These are phyloP conservation scores for Ptychoptera albimana DNA, from an alignment of 2,888 invertebrate genomes.

Conservation along the genomic window DNA sequence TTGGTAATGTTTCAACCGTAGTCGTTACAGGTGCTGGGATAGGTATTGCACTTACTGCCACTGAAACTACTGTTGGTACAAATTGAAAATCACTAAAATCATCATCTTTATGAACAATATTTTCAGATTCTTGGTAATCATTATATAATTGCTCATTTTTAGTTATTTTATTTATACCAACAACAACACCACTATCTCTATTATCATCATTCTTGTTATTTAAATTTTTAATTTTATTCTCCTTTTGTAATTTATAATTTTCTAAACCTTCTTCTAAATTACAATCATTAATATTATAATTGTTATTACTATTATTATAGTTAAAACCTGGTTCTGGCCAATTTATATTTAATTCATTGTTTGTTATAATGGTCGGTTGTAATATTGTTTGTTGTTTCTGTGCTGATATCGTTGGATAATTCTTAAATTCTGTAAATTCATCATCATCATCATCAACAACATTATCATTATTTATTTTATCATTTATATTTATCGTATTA, in stretches of 20 bases:
- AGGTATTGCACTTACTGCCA: neutral
- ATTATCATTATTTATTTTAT: neutral
- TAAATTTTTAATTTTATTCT: too few relatives aligned
- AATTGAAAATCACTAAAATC: slow-evolving; percentile 3
- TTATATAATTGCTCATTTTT: too few relatives aligned
- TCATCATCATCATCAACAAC: too few relatives aligned
- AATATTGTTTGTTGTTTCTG: neutral
- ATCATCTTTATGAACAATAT: neutral
- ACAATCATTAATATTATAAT: neutral
- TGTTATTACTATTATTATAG: neutral
- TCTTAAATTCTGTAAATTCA: too few relatives aligned
- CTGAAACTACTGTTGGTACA: too few relatives aligned
- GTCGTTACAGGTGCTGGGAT: neutral
- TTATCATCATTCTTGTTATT: too few relatives aligned
- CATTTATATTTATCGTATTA: neutral
- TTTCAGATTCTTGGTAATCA: too few relatives aligned
- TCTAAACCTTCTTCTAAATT: neutral
- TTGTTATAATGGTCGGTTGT: neutral
- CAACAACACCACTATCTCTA: too few relatives aligned
- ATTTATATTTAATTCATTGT: slow-evolving; percentile 1
- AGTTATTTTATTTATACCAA: too few relatives aligned
- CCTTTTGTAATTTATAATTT: too few relatives aligned
- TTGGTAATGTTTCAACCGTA: neutral
- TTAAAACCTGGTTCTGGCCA: slow-evolving; percentile 7
- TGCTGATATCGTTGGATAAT: neutral